Percentiles rank a stretch among this genome's conserved stretches.
phyloP scores from a whole-genome alignment of 2,888 invertebrate genomes.

The Synanthedon vespiformis region DNA sequence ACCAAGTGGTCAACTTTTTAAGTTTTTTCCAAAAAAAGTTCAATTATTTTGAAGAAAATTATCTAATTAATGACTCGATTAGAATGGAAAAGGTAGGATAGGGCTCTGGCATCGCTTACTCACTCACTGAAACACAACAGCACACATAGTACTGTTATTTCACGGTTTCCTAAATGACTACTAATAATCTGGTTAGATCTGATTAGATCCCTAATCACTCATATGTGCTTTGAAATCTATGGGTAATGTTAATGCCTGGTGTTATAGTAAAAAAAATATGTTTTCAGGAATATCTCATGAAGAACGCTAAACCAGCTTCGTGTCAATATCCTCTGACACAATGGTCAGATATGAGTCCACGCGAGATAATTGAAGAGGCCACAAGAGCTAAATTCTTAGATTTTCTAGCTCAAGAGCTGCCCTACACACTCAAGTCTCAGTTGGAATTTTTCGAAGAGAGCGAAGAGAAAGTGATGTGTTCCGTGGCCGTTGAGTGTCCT shows the following conservation, averaged over 20 bases:
- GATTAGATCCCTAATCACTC: too few relatives aligned
- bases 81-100: too few relatives aligned
- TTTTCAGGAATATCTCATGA: slow-evolving; percentile 76
- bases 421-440: slow-evolving; percentile 77
- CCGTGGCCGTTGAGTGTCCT: slow-evolving; percentile 75
- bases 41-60: too few relatives aligned
- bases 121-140: too few relatives aligned
- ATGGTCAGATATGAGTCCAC: slow-evolving; percentile 81
- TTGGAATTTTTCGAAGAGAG: slow-evolving; percentile 76
- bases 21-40: too few relatives aligned
- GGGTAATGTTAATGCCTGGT: background rate
- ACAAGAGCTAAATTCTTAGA: slow-evolving; percentile 89
- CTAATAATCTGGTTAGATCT: too few relatives aligned
- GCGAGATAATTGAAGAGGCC: slow-evolving; percentile 77
- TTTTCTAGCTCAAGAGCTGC: slow-evolving; percentile 85
- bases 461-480: slow-evolving; percentile 57
- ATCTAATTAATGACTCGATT: too few relatives aligned
- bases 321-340: slow-evolving; percentile 77
- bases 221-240: too few relatives aligned
- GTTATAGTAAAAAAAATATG: background rate
- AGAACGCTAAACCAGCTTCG: slow-evolving; percentile 72
- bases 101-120: too few relatives aligned
- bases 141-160: too few relatives aligned
- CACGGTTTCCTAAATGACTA: too few relatives aligned
- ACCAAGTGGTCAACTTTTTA: too few relatives aligned